Percentiles rank a stretch among this genome's conserved stretches.
Conservation (phyloP, 2,888 invertebrate genomes). For the Athalia circularis region DNA sequence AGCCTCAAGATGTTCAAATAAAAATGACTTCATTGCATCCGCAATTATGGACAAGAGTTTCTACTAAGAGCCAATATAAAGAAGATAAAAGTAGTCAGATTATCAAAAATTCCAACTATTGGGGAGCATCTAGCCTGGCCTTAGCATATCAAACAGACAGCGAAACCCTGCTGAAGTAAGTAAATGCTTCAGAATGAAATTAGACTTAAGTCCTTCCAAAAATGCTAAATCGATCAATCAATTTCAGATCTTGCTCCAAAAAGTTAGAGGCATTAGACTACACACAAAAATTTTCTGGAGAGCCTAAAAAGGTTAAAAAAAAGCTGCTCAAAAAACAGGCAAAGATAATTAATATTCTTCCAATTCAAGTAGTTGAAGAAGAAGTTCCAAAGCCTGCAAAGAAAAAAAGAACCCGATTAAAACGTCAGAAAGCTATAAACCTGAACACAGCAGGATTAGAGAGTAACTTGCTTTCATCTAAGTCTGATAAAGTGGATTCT, state of each 20-base stretch:
- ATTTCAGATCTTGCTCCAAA: conserved; percentile 80
- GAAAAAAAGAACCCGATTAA: conserved; percentile 63
- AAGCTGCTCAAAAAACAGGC: conserved; percentile 55
- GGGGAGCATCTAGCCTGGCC: conserved; percentile 80
- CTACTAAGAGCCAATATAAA: conserved; percentile 68
- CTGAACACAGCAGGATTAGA: conserved; percentile 53
- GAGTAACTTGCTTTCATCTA: conserved; percentile 47
- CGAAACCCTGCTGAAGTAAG: conserved; percentile 78
- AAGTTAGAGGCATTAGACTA: conserved; percentile 75
- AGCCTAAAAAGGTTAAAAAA: conserved; percentile 59
- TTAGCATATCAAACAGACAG: conserved; percentile 78
- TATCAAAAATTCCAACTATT: conserved; percentile 77
- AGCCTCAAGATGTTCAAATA: conserved; percentile 78
- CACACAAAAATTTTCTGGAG: conserved; percentile 47
- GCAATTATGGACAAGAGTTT: conserved; percentile 84
- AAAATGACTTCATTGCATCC: conserved; percentile 82
- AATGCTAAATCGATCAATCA: conserved; percentile 25
- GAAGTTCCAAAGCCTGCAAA: conserved; percentile 61
- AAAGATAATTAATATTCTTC: conserved; percentile 53
- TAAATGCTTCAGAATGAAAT: conserved; percentile 26
- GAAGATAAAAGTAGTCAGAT: conserved; percentile 51
- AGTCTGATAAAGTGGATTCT: conserved; percentile 61
- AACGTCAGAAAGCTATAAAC: conserved; percentile 61
- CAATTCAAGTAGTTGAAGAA: conserved; percentile 57
- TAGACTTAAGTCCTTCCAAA: neutral